Evolutionary conservation across 2,113 vertebrate species (phyloP), one percentile per base, ranked within the genome.

Genomic region (Microcebus griseorufus): DNA sequence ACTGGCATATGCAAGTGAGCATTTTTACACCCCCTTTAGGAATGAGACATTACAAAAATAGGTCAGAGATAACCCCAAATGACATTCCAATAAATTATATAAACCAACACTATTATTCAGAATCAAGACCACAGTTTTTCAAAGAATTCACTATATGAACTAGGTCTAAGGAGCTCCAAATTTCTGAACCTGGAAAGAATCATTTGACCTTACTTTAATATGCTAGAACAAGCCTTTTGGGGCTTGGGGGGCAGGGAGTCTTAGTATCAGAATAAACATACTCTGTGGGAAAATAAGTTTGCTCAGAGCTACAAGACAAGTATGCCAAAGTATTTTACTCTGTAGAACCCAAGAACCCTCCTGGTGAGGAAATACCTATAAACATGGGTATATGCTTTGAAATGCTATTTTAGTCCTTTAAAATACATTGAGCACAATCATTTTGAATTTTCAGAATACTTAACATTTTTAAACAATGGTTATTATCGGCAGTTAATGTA

Each of bases 111-210:
- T 42, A 51, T 34, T 88, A 64, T 78, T 88, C 51, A 95, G 82
- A 95, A 86, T 73, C 3, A 67, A 90, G 88, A 91, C 34, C 12
- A 39, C 64, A 82, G 42, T 69, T 73, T 95, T 92, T 69, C 92
- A 90, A 87, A 92, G 9, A 32, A 9, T 12, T 92, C n/a, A 72
- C 76, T 80, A 51, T 4, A 32, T n/a, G 75, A 81, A 65, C 48
- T 25, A 75, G 27, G 4, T 45, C 51, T 64, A 37, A 51, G 39
- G 12, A 84, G 45, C 45, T 88, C 72, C 75, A 70, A 20, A 90
- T 53, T 97, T 73, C 88, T 90, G n/a, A 65, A 90, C 60, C 69
- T 89, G 75, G 32, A 39, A 90, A 89, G n/a, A 85, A 91, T 48
- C 42, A 55, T 8, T 64, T 34, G 45, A 37, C 27, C 13, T 75